These are phyloP conservation scores for Masnerella sp. DNA, from an alignment of 2,888 invertebrate species.

Conservation along the genomic window DNA sequence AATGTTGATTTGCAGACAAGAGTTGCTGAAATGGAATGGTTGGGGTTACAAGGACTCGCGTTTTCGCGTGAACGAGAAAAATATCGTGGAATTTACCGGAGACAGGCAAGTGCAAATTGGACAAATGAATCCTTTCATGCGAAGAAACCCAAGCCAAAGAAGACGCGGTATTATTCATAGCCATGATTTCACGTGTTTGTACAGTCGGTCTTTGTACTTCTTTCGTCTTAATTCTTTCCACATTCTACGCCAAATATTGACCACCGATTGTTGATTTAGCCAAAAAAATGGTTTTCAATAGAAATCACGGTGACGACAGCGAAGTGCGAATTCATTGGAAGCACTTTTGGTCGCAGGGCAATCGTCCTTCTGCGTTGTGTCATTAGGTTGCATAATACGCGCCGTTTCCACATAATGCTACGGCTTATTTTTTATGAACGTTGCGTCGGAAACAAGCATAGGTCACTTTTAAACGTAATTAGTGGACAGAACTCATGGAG, in stretches of 20 bases:
- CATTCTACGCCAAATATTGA: constrained; percentile 3
- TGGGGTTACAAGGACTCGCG: constrained; percentile 99
- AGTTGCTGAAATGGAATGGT: constrained; percentile 97
- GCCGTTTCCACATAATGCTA: too few species aligned
- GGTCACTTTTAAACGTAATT: too few species aligned
- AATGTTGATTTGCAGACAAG: constrained; percentile 84
- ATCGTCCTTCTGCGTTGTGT: too few species aligned
- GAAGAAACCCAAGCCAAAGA: neutral
- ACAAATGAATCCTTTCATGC: constrained; percentile 21
- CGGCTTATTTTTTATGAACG: too few species aligned
- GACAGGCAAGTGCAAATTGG: constrained; percentile 82
- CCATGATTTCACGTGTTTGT: constrained; percentile 37
- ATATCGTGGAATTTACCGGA: constrained; percentile 89
- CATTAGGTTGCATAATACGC: too few species aligned
- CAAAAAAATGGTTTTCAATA: too few species aligned
- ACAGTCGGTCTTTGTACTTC: too few species aligned
- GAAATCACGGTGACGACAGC: too few species aligned
- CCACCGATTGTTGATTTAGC: constrained; percentile 16
- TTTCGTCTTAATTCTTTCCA: neutral
- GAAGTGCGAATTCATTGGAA: too few species aligned
- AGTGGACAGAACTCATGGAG: too few species aligned
- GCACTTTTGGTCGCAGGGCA: too few species aligned
- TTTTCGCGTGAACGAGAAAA: constrained; percentile 84
- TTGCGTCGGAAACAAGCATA: too few species aligned
- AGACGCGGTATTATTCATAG: constrained; percentile 9